Percentiles rank a stretch among this genome's conserved stretches.
phyloP scores from a whole-genome alignment of 2,888 invertebrate genomes.

The Luperina nickerlii region DNA sequence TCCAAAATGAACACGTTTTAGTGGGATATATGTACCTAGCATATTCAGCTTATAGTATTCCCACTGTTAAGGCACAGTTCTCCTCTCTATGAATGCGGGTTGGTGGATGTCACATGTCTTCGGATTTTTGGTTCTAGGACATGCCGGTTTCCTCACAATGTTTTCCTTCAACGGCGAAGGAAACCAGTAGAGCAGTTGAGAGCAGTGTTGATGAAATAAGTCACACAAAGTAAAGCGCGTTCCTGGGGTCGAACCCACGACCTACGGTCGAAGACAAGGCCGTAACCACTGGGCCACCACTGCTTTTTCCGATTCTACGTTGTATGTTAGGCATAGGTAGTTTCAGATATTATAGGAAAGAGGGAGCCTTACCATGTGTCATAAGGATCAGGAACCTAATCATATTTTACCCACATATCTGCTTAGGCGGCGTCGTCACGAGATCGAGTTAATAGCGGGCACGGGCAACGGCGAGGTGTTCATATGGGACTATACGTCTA shows the following conservation, averaged over 20 bases:
- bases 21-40: not conserved
- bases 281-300: too few relatives aligned
- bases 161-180: not conserved
- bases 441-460: conserved; percentile 91
- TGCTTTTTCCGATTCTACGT: not conserved
- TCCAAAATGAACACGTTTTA: not conserved
- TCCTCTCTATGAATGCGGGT: not conserved
- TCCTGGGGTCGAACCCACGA: not conserved
- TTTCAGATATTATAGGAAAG: not conserved
- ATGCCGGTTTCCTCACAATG: not conserved
- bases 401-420: not conserved
- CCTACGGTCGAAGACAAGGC: not conserved
- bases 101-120: not conserved
- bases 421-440: conserved; percentile 85
- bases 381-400: not conserved
- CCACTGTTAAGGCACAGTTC: not conserved
- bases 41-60: not conserved
- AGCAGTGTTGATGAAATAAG: too few relatives aligned
- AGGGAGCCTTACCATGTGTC: not conserved
- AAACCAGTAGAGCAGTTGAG: too few relatives aligned
- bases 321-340: too few relatives aligned
- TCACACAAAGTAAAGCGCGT: not conserved
- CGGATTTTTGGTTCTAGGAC: not conserved
- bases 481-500: conserved; percentile 91
- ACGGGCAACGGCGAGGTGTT: conserved; percentile 95